Base-by-base conservation (phyloP, 2,888 invertebrate species). In the Epinotia bilunana region DNA sequence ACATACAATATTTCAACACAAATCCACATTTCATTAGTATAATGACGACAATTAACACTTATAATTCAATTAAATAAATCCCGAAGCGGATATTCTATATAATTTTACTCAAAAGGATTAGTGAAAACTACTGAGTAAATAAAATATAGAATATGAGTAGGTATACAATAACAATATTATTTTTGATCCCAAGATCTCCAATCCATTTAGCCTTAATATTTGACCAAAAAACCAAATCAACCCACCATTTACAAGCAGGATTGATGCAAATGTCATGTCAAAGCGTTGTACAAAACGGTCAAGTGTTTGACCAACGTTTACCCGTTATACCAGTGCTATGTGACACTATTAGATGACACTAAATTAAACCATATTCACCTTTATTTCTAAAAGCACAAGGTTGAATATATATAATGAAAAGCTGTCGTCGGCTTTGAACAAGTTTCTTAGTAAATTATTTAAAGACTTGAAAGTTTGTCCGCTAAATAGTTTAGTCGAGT, bases 371-470 rank as follows among this genome's bases (percentile, higher is more conserved):
- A 67, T 46, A 57, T 33, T 57, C 43, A 62, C 43, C 61, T 23
- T 62, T 71, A 72, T 43, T 43, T 4, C 0, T 0, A 2, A 12
- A 1, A 4, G 0, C 0, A 16, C 62, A 72, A 49, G 43, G 55
- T 43, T 13, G 3, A 28, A 13, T 23, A 53, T 20, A 11, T 28
- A 2, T 13, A 43, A 23, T 23, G 33, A 39, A 49, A 62, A 12
- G n/a, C 18, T 20, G 57, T n/a, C 55, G 33, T 20, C 43, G 18
- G 23, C 39, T 70, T 61, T 39, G 68, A 62, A 64, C 69, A 23
- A 57, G 73, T 86, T 86, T 84, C 83, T 80, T 79, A 77, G 84
- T 82, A 87, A 86, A 88, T 87, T 83, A 81, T 85, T 84, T 82
- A 82, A 84, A 78, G 76, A 72, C 79, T 81, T 78, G 81, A 83